Base-by-base conservation (phyloP, 2,888 invertebrate species). In the Colostygia pectinataria region DNA sequence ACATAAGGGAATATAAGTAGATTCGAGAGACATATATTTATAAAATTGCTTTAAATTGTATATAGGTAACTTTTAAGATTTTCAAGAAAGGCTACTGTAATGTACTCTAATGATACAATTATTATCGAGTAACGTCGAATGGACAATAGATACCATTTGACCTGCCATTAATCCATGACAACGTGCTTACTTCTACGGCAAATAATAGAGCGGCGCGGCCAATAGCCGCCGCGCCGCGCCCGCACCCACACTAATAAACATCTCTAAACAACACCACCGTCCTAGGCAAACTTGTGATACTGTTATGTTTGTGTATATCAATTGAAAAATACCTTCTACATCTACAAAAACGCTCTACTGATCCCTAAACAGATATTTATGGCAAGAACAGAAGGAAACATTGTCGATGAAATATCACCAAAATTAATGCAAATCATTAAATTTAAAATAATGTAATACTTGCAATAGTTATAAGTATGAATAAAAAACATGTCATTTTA, bases 81-180 rank as follows among this genome's bases (percentile, higher is more conserved):
- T 81, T 78, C 80, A 83, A 88, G 87, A 89, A 88, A 87, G 87
- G 86, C 90, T 90, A 90, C 88, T 83, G 87, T 85, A 86, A 88
- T 89, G 88, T 89, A 89, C 86, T 87, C 88, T 89, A 89, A 87
- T 87, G 88, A 90, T 89, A 90, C 87, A 87, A 89, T 89, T 89
- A 90, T 90, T 89, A 89, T 89, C 89, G 77, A 86, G 83, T 85
- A 84, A 88, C 81, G 87, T 86, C 88, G 39, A 88, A 89, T 86
- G 89, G 89, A 90, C 88, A 89, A 89, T 85, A 89, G 76, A 87
- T 87, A 88, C 86, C 88, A 87, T 83, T 83, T 84, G 88, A 88
- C 88, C 75, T 80, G 86, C 83, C 87, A 83, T 75, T 74, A 77
- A 79, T 80, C 77, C 83, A 80, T 77, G 84, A 81, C 87, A 80